Conservation (phyloP, 1,140 invertebrate genomes). For the Apis laboriosa region DNA sequence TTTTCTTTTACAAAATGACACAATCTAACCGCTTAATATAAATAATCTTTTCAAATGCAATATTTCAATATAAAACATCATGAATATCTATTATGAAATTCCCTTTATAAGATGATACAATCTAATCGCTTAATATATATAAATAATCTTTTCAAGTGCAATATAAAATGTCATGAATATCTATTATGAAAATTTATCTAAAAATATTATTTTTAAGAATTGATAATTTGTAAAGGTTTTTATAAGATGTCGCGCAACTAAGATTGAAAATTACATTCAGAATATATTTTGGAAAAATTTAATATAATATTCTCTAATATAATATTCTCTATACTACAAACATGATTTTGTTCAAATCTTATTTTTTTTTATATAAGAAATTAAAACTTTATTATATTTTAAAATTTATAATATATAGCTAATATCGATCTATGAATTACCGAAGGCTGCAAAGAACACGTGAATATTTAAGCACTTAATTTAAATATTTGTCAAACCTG, state of each 20-base stretch:
- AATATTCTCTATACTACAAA: background rate
- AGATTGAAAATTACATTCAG: conserved; percentile 21
- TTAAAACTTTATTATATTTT: background rate
- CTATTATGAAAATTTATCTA: conserved; percentile 68
- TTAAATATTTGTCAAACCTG: conserved; percentile 71
- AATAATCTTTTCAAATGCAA: conserved; percentile 70
- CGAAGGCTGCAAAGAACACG: conserved; percentile 69
- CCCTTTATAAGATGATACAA: conserved; percentile 40
- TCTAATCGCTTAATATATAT: conserved; percentile 40
- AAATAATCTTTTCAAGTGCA: conserved; percentile 71
- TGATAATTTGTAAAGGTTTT: conserved; percentile 62
- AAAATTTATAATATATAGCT: conserved; percentile 7
- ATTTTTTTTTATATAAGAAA: conserved; percentile 1
- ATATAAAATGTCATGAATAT: conserved; percentile 62
- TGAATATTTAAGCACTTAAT: conserved; percentile 71
- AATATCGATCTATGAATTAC: conserved; percentile 57
- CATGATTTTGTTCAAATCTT: background rate
- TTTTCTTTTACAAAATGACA: conserved; percentile 17
- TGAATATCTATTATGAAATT: conserved; percentile 67
- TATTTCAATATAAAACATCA: conserved; percentile 57
- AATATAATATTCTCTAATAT: background rate
- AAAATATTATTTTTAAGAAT: conserved; percentile 74
- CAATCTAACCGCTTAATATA: conserved; percentile 43
- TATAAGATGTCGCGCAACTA: conserved; percentile 53
- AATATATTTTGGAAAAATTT: conserved; percentile 1